Conservation (phyloP, 1,140 invertebrate genomes). For the Caerostris darwini region DNA sequence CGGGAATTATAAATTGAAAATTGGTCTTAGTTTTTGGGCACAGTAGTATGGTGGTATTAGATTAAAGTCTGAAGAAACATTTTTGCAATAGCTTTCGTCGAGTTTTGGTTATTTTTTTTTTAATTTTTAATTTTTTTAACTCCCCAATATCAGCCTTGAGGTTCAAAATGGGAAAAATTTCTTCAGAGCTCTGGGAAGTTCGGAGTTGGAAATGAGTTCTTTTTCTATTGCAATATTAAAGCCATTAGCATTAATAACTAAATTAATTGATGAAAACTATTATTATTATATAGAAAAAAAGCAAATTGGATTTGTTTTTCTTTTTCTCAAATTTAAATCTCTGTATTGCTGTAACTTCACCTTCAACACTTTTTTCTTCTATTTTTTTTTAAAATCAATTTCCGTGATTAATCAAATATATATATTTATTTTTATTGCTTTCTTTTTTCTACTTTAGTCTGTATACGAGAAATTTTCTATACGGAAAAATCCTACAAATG, state of each 20-base stretch:
- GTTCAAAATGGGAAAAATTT: background rate
- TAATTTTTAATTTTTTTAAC: background rate
- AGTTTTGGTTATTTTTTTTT: background rate
- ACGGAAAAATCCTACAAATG: background rate
- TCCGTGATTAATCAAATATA: constrained; percentile 48
- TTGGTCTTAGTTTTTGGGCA: too few species aligned
- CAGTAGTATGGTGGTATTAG: too few species aligned
- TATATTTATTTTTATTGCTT: background rate
- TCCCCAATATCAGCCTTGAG: background rate
- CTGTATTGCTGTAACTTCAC: constrained; percentile 44
- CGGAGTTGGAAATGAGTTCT: background rate
- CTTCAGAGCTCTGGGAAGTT: background rate
- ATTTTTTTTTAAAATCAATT: constrained; percentile 62
- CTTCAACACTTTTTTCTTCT: constrained; percentile 47
- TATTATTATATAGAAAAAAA: background rate
- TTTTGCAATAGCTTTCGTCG: too few species aligned
- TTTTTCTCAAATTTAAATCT: constrained; percentile 52
- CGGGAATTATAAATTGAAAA: too few species aligned
- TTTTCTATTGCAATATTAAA: background rate
- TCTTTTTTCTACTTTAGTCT: background rate
- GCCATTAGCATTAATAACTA: background rate
- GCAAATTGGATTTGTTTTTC: background rate
- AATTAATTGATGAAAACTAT: background rate
- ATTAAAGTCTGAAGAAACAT: too few species aligned
- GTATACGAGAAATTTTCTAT: background rate